A percentile compares a stretch with the other conserved stretches of the same genome.
phyloP scores from a whole-genome alignment of 2,888 invertebrate species.

The Philereme transversata region DNA sequence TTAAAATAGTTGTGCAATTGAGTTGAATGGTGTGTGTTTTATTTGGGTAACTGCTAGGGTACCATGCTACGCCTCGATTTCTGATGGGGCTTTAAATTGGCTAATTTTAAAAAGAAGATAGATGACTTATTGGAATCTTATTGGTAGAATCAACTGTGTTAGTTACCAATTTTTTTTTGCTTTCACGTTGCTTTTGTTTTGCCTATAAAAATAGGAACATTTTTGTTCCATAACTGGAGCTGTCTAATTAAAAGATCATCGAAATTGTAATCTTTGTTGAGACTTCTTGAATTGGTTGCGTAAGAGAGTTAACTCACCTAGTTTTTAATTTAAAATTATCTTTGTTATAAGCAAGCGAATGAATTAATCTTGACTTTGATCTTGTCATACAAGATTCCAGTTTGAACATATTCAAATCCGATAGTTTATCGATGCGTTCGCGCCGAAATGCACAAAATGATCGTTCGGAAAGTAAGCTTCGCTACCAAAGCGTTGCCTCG shows the following conservation, averaged over 20 bases:
- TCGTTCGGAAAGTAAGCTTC: conserved; percentile 55
- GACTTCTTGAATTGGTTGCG: too few species aligned
- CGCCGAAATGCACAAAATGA: conserved; percentile 47
- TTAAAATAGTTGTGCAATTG: conserved; percentile 32
- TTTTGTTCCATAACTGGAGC: too few species aligned
- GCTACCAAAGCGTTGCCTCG: conserved; percentile 53
- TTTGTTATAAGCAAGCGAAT: too few species aligned
- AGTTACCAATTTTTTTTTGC: too few species aligned
- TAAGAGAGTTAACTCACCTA: too few species aligned
- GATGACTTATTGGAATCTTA: conserved; percentile 7
- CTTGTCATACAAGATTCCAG: conserved; percentile 12
- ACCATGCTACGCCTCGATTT: conserved; percentile 6
- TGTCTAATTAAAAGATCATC: too few species aligned
- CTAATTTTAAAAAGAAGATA: neutral
- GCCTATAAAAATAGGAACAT: too few species aligned
- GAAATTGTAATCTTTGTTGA: too few species aligned
- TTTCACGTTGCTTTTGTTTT: too few species aligned
- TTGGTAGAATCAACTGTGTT: neutral
- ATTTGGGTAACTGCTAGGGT: conserved; percentile 18
- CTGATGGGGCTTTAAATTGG: neutral
- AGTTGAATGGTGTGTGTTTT: conserved; percentile 31
- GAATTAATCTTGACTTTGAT: too few species aligned
- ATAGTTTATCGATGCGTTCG: conserved; percentile 42
- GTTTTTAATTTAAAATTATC: too few species aligned
- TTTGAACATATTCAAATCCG: neutral